Conservation (phyloP, 2,113 vertebrate species). For the Cranoglanis bouderius region DNA sequence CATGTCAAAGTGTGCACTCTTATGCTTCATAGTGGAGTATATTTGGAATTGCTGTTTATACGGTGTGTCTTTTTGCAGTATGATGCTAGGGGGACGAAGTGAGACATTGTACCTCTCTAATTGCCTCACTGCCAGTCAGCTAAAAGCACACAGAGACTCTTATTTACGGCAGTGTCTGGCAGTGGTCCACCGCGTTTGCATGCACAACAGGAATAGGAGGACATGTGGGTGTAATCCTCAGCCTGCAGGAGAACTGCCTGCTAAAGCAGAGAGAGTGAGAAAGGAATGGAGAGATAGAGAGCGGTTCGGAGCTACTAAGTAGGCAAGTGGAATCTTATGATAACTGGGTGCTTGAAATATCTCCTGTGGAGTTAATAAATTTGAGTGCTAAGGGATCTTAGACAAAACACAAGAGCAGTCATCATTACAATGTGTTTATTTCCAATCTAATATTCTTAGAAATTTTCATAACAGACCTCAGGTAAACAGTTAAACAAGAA, state of each 20-base stretch:
- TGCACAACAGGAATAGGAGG: conserved; percentile 47
- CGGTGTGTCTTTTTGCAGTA: conserved; percentile 27
- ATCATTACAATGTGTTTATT: background rate
- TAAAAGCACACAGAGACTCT: conserved; percentile 51
- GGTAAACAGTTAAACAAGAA: background rate
- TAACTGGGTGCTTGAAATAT: conserved; percentile 7
- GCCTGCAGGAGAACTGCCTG: conserved; percentile 48
- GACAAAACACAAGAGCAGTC: background rate
- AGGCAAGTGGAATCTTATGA: conserved; percentile 33
- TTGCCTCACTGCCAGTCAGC: conserved; percentile 53
- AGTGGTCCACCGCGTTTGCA: conserved; percentile 47
- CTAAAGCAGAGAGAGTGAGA: conserved; percentile 5
- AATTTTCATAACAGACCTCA: background rate
- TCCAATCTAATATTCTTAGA: background rate
- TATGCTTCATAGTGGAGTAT: conserved; percentile 29
- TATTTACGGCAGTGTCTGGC: conserved; percentile 43
- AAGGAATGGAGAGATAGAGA: conserved; percentile 1
- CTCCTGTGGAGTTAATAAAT: background rate
- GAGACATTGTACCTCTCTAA: conserved; percentile 50
- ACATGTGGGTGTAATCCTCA: conserved; percentile 52
- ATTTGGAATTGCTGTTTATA: conserved; percentile 41
- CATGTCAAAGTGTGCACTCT: conserved; percentile 35
- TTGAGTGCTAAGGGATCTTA: background rate
- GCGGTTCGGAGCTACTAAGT: background rate
- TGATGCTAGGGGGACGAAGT: conserved; percentile 22